Base-by-base conservation (phyloP, 2,888 invertebrate genomes). In the Digitonthophagus gazella region DNA sequence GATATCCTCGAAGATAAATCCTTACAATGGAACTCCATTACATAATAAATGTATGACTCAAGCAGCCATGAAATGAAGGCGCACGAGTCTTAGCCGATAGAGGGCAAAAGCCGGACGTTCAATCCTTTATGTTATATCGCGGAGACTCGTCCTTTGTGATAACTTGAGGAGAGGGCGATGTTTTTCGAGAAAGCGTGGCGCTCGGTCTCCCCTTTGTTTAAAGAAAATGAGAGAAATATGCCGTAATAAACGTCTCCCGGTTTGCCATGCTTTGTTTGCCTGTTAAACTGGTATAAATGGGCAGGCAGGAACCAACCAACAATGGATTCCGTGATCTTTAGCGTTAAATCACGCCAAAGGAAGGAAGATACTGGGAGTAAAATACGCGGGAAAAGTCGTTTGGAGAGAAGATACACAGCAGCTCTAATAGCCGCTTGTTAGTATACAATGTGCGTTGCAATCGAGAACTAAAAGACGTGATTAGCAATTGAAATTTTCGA, bases 181-280 rank as follows among this genome's bases (percentile, higher is more conserved):
- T 61, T 61, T 61, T 18, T 19, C 2, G 18, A 61, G 61, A 61
- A 20, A 20, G 61, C 61, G 61, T 4, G 57, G 57, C 14, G 3
- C 57, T 14, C 6, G 54, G 57, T n/a, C 61, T 18, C 15, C n/a
- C 19, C 19, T 19, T 61, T 61, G 61, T 61, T 61, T 61, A 61
- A 61, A 61, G 61, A 61, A 61, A 61, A 61, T 61, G 61, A 61
- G 28, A 44, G 61, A 61, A 61, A 61, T 61, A 61, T 61, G 61
- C 19, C 16, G 18, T 61, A 61, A 61, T 61, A 57, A 57, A 57
- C 16, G 57, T 16, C 57, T 61, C 61, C 18, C 15, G 61, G 61
- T 18, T 19, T 61, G 6, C 19, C 18, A 8, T 19, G 19, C 19
- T 19, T 61, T 61, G 61, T 61, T 19, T 61, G 28, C 28, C 19